These are phyloP conservation scores for Apamea anceps DNA, from an alignment of 2,888 invertebrate genomes.

Conservation along the genomic window DNA sequence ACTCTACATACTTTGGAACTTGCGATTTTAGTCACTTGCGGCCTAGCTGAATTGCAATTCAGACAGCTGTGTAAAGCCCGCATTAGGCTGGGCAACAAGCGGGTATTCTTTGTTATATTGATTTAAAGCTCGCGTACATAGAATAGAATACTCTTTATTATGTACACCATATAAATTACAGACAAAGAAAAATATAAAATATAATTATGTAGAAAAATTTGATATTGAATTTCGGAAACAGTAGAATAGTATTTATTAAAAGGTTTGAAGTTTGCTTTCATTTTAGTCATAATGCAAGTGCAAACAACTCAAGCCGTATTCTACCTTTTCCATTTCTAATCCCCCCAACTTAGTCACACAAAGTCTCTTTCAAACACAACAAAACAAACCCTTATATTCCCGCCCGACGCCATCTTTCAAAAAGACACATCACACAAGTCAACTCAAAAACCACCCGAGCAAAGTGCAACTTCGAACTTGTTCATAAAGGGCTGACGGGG, in stretches of 20 bases:
- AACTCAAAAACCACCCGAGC: slow-evolving; percentile 50
- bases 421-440: slow-evolving; percentile 44
- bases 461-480: slow-evolving; percentile 43
- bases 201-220: neutral
- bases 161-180: no score
- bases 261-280: neutral
- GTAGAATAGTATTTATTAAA: neutral
- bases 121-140: no score
- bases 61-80: no score
- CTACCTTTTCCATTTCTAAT: slow-evolving; percentile 5
- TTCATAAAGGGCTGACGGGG: slow-evolving; percentile 57
- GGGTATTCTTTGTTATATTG: no score
- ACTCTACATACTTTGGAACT: neutral
- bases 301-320: neutral
- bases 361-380: neutral
- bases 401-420: slow-evolving; percentile 25
- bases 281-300: neutral
- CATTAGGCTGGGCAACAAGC: neutral
- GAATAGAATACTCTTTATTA: no score
- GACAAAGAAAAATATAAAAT: no score
- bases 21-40: neutral
- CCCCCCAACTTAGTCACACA: neutral
- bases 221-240: neutral
- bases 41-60: no score
- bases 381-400: slow-evolving; percentile 24